Conservation (phyloP, 2,888 invertebrate species). For the Macaria liturata region DNA sequence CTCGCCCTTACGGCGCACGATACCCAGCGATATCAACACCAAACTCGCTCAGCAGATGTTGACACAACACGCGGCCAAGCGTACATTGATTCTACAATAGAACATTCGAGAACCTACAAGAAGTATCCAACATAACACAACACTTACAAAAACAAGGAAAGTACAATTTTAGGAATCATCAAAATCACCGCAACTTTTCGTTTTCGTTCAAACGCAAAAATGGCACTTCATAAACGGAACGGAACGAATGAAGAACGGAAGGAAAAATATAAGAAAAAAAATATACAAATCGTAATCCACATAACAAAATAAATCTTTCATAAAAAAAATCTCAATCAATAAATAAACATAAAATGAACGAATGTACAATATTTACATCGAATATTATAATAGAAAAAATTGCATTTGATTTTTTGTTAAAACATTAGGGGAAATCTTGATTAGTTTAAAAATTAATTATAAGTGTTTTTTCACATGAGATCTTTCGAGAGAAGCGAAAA, state of each 20-base stretch:
- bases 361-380: conserved; percentile 82
- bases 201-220: conserved; percentile 51
- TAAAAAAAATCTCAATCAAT: conserved; percentile 78
- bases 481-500: conserved; percentile 60
- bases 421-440: conserved; percentile 57
- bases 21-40: conserved; percentile 35
- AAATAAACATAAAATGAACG: conserved; percentile 59
- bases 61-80: conserved; percentile 61
- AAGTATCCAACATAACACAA: conserved; percentile 52
- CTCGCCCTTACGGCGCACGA: conserved; percentile 33
- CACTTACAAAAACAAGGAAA: conserved; percentile 40
- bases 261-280: conserved; percentile 46
- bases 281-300: conserved; percentile 43
- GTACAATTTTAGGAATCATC: conserved; percentile 58
- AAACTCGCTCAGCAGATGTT: conserved; percentile 43
- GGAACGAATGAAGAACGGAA: not conserved
- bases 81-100: conserved; percentile 80
- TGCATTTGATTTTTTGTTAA: conserved; percentile 56
- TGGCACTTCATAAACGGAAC: conserved; percentile 59
- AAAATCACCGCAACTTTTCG: conserved; percentile 53
- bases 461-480: conserved; percentile 52
- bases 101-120: conserved; percentile 75
- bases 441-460: conserved; percentile 36
- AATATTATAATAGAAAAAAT: conserved; percentile 73
- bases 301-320: conserved; percentile 71